A percentile compares a stretch with the other conserved stretches of the same genome.
phyloP scores from a whole-genome alignment of 2,888 invertebrate species.

The Teleiodes luculella region DNA sequence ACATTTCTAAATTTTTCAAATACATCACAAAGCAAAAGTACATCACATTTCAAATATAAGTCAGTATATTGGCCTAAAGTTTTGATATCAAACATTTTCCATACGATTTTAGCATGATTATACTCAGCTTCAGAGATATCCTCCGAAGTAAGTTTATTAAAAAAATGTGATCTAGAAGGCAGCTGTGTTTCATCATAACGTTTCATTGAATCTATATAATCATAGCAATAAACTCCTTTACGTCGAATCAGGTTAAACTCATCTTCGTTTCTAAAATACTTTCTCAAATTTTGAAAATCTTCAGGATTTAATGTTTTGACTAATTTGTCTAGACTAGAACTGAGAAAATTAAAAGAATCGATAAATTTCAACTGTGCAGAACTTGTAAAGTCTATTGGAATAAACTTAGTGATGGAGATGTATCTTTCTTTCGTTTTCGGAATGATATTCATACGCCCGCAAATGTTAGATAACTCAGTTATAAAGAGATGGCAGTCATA shows the following conservation, averaged over 20 bases:
- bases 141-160: conserved; percentile 2
- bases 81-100: conserved; percentile 16
- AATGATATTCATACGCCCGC: not conserved
- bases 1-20: conserved; percentile 21
- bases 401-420: conserved; percentile 4
- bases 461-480: not conserved
- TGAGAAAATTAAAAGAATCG: conserved; percentile 7
- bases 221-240: conserved; percentile 19
- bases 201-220: conserved; percentile 12
- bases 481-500: conserved; percentile 16
- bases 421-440: conserved; percentile 13
- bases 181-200: conserved; percentile 8
- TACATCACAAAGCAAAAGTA: conserved; percentile 17
- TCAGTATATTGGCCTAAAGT: conserved; percentile 20
- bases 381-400: not conserved
- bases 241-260: conserved; percentile 8
- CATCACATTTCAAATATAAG: conserved; percentile 20
- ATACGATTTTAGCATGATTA: conserved; percentile 13
- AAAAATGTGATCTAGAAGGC: conserved; percentile 16
- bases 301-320: conserved; percentile 12
- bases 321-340: conserved; percentile 12
- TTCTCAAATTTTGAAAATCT: not conserved
- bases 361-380: not conserved
- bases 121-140: conserved; percentile 13
- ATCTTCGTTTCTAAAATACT: not conserved